Evolutionary conservation across 1,140 invertebrate species (phyloP), one percentile per base, ranked within the genome.

Genomic region (Centruroides sculpturatus): DNA sequence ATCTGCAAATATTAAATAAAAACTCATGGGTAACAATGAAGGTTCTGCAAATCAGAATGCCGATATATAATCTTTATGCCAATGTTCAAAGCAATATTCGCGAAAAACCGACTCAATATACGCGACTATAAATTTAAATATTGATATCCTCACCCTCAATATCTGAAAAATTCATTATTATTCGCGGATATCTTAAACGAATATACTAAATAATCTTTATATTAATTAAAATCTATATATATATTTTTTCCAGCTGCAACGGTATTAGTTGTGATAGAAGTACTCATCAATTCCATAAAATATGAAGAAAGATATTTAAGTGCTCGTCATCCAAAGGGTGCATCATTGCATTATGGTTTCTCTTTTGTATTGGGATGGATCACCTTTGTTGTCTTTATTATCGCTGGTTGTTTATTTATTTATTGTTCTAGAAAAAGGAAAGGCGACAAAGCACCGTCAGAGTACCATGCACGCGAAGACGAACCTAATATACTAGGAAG

Each of bases 401-500:
- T 83, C 34, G 79, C 84, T 5, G 84, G 85, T 5, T 75, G 81
- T 35, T 78, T 82, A 51, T 91, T 91, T 70, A 80, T 91, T 55
- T 76, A 86, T 68, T 87, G 83, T 68, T 91, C 87, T 0, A 65
- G 70, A 35, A 76, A 76, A 64, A 81, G 83, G 56, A 91, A 92
- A 75, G 82, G 86, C 9, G 82, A 85, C 63, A 86, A 86, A 68
- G 85, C 85, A 7, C 81, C 82, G 1, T 85, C 80, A 34, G 86
- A 88, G 65, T 83, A 86, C 68, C 74, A 87, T 23, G 85, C 85
- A 0, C 83, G 86, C 80, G 86, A 86, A 34, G 87, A 91, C 68
- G 87, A 89, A 69, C 85, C 86, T 0, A 86, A 85, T 13, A 86
- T 85, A 63, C 85, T 90, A 64, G 86, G 87, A 64, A 83, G 86